These are phyloP conservation scores for Australoheros scitulus DNA, from an alignment of 2,113 vertebrate species.

Conservation along the genomic window DNA sequence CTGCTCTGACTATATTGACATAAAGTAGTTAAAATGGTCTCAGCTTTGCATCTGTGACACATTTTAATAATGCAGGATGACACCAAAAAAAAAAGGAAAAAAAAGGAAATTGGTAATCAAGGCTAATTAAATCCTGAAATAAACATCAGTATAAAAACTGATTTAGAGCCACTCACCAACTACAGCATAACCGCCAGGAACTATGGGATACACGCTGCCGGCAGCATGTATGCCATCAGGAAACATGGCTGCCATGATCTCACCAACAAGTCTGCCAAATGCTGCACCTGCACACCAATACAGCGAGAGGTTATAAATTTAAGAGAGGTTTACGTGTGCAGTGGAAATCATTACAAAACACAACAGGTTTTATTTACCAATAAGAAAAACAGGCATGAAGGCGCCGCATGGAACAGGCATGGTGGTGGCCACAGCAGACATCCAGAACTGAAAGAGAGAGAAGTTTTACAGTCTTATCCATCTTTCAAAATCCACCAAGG, in stretches of 20 bases:
- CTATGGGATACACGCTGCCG: conserved; percentile 92
- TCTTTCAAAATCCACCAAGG: neutral
- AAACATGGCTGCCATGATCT: conserved; percentile 97
- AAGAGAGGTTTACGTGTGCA: neutral
- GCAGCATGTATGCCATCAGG: conserved; percentile 94
- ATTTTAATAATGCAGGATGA: neutral
- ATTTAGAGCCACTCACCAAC: conserved; percentile 85
- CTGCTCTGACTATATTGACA: neutral
- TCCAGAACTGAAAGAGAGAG: conserved; percentile 89
- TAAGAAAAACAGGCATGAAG: conserved; percentile 99
- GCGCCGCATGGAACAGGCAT: conserved; percentile 98
- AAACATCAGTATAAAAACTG: neutral
- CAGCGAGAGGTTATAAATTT: neutral
- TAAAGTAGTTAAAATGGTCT: neutral
- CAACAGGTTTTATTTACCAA: conserved; percentile 82
- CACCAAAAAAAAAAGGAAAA: neutral
- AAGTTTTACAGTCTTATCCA: neutral
- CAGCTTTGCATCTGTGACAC: neutral
- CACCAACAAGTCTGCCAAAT: conserved; percentile 94
- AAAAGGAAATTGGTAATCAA: neutral
- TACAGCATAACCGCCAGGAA: conserved; percentile 96
- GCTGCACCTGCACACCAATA: conserved; percentile 86
- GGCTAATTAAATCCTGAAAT: neutral
- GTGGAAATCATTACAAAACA: neutral
- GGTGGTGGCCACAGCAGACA: conserved; percentile 97